Base-by-base conservation (phyloP, 2,113 vertebrate genomes). In the Phaethornis superciliosus region DNA sequence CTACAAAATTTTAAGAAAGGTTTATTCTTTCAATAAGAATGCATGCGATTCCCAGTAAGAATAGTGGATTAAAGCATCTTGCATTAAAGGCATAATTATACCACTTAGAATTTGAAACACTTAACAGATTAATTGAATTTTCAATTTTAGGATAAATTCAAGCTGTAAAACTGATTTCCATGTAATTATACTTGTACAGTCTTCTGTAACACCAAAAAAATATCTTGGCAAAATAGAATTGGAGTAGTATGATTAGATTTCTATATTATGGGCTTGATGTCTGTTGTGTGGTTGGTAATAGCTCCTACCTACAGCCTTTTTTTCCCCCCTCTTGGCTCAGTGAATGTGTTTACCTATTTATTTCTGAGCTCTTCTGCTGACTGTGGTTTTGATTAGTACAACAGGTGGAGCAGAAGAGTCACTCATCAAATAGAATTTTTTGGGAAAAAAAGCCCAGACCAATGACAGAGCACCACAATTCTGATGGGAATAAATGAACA, bases 51-150 rank as follows among this genome's bases (percentile, higher is more conserved):
- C 44, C 85, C 55, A 55, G 24, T 27, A 51, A 89, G 40, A 37
- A 70, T 59, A 60, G 0, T 63, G 63, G 64, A 47, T 85, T 89
- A 78, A 74, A 52, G 19, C 40, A 40, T 9, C 60, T 88, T 67
- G 46, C 4, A 4, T 58, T 89, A 42, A 85, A 95, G 54, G 49
- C 19, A 4, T 88, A 75, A 68, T 86, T 93, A 14, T 5, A 68
- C 49, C n/a, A 56, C 62, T 85, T 74, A 49, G 12, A 94, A 78
- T 74, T 82, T 95, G 71, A 47, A 81, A 40, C 37, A 37, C 40
- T 70, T 67, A 89, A 54, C 70, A 85, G 72, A 85, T 85, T 37
- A 85, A 80, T 80, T 76, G 32, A 72, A 59, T 77, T 85, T 93
- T 91, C 70, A 60, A 33, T 79, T 85, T 37, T 69, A 70, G 75